Evolutionary conservation across 2,797 vertebrate species (phyloP), one percentile per base, ranked within the genome.

Genomic region (Distichodus sexfasciatus): DNA sequence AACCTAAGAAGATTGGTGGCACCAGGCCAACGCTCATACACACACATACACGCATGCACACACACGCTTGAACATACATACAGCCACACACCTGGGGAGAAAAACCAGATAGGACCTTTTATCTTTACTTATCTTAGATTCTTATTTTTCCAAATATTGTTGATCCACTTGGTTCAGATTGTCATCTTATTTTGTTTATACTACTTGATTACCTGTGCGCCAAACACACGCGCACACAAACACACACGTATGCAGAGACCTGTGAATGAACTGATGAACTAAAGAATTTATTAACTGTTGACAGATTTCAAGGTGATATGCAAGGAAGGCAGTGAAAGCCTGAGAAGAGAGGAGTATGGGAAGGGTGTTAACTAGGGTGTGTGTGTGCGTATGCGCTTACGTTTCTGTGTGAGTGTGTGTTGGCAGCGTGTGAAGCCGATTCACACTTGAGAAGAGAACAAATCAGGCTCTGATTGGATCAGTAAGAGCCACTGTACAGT

Each of bases 201-300:
- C n/a, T n/a, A n/a, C n/a, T n/a, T n/a, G n/a, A n/a, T n/a, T n/a
- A n/a, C n/a, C n/a, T n/a, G n/a, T n/a, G n/a, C n/a, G n/a, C n/a
- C 12, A 48, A 12, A 50, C 24, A 29, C 21, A 29, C 24, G 0
- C 14, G 7, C 14, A 28, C 14, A 28, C 0, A n/a, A 12, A 53
- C 33, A 29, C 48, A 54, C 47, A 54, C 21, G 6, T 10, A 21
- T 26, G 36, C 31, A 21, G 11, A 43, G 21, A 80, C 71, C 69
- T 72, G 74, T 71, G 76, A 72, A 35, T 17, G 26, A 46, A 19
- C 35, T 63, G 68, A 77, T 76, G 71, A 46, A 61, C 50, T 66
- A 43, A 71, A 69, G 76, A 70, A 80, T 83, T 74, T 78, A 76
- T 77, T 62, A 55, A 59, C 65, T 72, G 77, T 5, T 73, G 83